Evolutionary conservation across 2,113 vertebrate species (phyloP), one percentile per base, ranked within the genome.

Genomic region (Tiliqua scincoides): DNA sequence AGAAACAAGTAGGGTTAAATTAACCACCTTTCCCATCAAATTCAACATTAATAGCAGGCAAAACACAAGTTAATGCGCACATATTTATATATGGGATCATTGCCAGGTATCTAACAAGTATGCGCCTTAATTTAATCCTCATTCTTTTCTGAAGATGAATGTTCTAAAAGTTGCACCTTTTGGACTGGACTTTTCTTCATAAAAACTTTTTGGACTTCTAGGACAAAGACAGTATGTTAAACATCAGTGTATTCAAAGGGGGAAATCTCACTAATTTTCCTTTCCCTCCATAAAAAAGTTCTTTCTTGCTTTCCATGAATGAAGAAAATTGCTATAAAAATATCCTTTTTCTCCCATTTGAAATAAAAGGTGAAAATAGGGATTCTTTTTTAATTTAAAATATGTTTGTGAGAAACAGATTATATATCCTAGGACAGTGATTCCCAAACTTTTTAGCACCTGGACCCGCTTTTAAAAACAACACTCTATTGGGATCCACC

Each of bases 1-100:
- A 89, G 83, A 93, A 94, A 88, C 93, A 91, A 90, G 89, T 89
- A 92, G 85, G 59, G 89, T 92, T 86, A 32, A 3, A 1, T 92
- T 85, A 89, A 52, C 89, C 92, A 89, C 86, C 85, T 87, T 83
- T 93, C 87, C 86, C 89, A 87, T 75, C 72, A 93, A n/a, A 70
- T 2, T 0, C 70, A 88, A 90, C 94, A 94, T 91, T 86, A 94
- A 89, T 87, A 90, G 83, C 74, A 84, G 80, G 75, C 78, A 73
- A 82, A 88, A 83, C 35, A 32, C n/a, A 68, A n/a, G 67, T 67
- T 86, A 68, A 54, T 84, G 43, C 82, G 92, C 57, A 62, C 85
- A 84, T 59, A 63, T 88, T 87, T 80, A 91, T 84, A 89, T 37
- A 0, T 61, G 86, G 85, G 88, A 91, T 35, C 18, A 83, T 89